Evolutionary conservation across 2,888 invertebrate genomes (phyloP), one percentile per base, ranked within the genome.

Genomic region (Hybos culiciformis): DNA sequence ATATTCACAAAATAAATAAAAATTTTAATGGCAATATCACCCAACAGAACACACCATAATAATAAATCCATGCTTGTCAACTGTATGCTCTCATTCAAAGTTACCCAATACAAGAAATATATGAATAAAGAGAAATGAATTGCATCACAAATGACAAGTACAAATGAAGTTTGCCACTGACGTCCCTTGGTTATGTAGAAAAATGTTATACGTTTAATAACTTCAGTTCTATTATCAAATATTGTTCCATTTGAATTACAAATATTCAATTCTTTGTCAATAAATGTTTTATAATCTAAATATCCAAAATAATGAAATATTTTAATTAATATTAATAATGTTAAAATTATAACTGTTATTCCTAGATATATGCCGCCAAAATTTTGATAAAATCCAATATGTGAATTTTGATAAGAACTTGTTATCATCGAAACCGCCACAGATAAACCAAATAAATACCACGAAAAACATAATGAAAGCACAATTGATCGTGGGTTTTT

Each of bases 111-210:
- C 19, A 58, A 45, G 44, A 58, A 53, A 42, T 59, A 62, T 12
- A 60, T 56, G 44, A 62, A 62, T 7, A 62, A 44, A 1, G 61
- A 55, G 41, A 56, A 61, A 36, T 62, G 59, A 3, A 62, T 51
- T 8, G 59, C 56, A 40, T 60, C 62, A 32, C 53, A 51, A 21
- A 62, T 60, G 11, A 62, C 48, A 8, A 62, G 44, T 36, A 62
- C 44, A 3, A 60, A 44, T 15, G 56, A 57, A 6, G 62, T 51
- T 31, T 56, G 56, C 62, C 61, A 62, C 45, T 59, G 61, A 39
- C 58, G 58, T 38, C 58, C 57, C 44, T 57, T 60, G 19, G 60
- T 62, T 14, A 62, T 57, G 46, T 62, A 62, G 45, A 62, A 61
- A 50, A 62, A 62, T 44, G 59, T 53, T 33, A 61, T 55, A 5